Evolutionary conservation across 2,113 vertebrate species (phyloP).

Genomic region (Leuciscus idus): DNA sequence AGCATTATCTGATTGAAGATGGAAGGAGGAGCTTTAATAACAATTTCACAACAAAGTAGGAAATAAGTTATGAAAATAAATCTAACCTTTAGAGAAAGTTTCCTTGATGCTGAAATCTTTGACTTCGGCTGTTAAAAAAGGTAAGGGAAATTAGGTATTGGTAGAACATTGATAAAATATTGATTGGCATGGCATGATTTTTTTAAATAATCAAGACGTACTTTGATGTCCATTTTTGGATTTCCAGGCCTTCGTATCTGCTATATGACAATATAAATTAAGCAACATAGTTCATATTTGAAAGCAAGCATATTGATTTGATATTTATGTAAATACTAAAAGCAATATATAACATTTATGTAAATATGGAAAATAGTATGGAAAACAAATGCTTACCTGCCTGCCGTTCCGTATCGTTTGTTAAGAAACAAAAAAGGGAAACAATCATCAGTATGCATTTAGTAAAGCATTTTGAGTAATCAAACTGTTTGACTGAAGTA

Average conservation of each 20-base stretch:
- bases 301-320: not conserved
- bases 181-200: not conserved
- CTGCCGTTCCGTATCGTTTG: constrained; percentile 20
- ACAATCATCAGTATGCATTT: not conserved
- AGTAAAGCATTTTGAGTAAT: not conserved
- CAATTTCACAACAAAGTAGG: not conserved
- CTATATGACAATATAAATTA: not conserved
- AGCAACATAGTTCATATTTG: not conserved
- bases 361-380: not conserved
- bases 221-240: constrained; percentile 50
- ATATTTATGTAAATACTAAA: not conserved
- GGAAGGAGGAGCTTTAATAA: not conserved
- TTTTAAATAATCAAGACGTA: constrained; percentile 21
- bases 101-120: constrained; percentile 89
- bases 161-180: not conserved
- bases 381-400: constrained; percentile 42
- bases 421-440: not conserved
- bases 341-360: not conserved
- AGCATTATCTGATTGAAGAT: constrained; percentile 61
- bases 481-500: not conserved
- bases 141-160: not conserved
- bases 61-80: not conserved
- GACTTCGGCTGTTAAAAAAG: constrained; percentile 80
- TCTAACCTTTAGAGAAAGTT: constrained; percentile 86
- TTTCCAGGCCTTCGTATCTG: constrained; percentile 32